Percentiles rank a stretch among this genome's conserved stretches.
These are phyloP conservation scores for Xenus cinereus DNA, from an alignment of 2,113 vertebrate species.

Conservation along the genomic window DNA sequence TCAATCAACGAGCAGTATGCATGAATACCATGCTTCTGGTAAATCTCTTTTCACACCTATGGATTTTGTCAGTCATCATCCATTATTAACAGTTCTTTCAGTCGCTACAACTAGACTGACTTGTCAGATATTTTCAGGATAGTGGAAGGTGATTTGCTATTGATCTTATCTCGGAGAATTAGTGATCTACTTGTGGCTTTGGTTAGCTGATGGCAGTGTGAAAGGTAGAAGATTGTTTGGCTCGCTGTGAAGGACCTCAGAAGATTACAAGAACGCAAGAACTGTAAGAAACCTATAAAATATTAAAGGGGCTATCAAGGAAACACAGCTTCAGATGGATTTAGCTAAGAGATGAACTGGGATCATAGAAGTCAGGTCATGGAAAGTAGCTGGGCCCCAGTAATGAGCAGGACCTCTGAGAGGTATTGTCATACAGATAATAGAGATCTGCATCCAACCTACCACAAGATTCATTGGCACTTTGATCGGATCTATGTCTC, in stretches of 20 bases:
- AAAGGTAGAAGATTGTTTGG: slow-evolving; percentile 22
- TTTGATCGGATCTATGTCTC: slow-evolving; percentile 35
- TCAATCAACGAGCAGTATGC: slow-evolving; percentile 43
- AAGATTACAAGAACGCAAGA: slow-evolving; percentile 18
- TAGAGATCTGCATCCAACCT: slow-evolving; percentile 48
- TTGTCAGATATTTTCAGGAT: slow-evolving; percentile 18
- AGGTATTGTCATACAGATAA: slow-evolving; percentile 45
- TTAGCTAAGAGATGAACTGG: slow-evolving; percentile 36
- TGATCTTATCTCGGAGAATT: slow-evolving; percentile 10
- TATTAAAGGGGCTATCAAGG: slow-evolving; percentile 21
- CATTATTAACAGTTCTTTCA: slow-evolving; percentile 38
- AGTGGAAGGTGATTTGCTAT: not conserved
- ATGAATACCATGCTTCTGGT: not conserved
- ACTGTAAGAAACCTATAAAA: slow-evolving; percentile 4
- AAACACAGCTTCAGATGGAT: slow-evolving; percentile 31
- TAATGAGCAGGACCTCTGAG: slow-evolving; percentile 39
- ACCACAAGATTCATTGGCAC: slow-evolving; percentile 38
- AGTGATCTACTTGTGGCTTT: not conserved
- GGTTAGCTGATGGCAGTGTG: not conserved
- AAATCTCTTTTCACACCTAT: slow-evolving; percentile 40
- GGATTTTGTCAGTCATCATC: slow-evolving; percentile 49
- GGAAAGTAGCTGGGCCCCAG: slow-evolving; percentile 2
- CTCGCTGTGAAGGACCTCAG: slow-evolving; percentile 20
- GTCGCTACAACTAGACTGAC: not conserved
- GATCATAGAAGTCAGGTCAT: slow-evolving; percentile 35